phyloP scores from a whole-genome alignment of 2,113 vertebrate genomes.

The Thamnophis sirtalis region DNA sequence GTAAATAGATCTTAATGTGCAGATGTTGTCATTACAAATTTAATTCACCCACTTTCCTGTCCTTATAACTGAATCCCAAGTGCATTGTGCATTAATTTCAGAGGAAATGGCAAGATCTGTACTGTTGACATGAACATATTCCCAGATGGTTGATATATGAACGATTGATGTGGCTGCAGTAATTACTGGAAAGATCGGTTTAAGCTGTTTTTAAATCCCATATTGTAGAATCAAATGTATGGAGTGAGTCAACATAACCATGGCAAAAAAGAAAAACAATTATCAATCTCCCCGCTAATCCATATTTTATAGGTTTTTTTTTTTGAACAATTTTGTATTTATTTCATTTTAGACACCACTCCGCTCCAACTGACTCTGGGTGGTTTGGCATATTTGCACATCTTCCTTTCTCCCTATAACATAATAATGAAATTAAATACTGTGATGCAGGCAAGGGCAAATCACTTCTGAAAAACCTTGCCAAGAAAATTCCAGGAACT shows the following conservation, averaged over 20 bases:
- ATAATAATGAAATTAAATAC: neutral
- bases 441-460: neutral
- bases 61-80: conserved; percentile 23
- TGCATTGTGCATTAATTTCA: conserved; percentile 13
- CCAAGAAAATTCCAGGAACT: neutral
- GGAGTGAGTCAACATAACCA: neutral
- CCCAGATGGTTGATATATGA: conserved; percentile 24
- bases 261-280: neutral
- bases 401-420: neutral
- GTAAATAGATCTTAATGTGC: conserved; percentile 33
- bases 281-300: neutral
- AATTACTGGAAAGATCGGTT: conserved; percentile 15
- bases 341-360: neutral
- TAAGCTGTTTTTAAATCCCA: conserved; percentile 29
- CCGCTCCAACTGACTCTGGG: neutral
- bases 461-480: neutral
- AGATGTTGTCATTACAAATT: conserved; percentile 22
- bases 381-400: neutral
- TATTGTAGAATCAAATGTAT: neutral
- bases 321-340: neutral
- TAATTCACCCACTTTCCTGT: conserved; percentile 18
- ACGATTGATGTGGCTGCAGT: neutral
- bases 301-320: neutral
- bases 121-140: conserved; percentile 20
- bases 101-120: neutral